Conservation (phyloP, 2,888 invertebrate species). For the Augiades crinisus region DNA sequence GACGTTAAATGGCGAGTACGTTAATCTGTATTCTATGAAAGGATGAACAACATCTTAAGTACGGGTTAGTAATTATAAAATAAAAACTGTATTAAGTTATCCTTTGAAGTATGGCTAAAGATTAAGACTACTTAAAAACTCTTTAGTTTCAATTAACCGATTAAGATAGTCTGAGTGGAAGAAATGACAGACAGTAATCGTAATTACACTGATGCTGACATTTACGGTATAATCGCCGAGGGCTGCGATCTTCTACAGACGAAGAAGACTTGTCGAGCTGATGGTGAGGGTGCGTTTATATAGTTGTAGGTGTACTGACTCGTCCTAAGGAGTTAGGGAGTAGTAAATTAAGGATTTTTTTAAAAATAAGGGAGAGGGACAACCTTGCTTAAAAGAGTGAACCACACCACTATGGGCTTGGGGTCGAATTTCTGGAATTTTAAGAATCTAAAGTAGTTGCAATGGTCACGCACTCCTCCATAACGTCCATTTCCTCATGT, state of each 20-base stretch:
- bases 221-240: slow-evolving; percentile 14
- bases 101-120: slow-evolving; percentile 18
- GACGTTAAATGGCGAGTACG: neutral
- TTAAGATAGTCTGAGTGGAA: slow-evolving; percentile 16
- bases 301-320: too few relatives aligned
- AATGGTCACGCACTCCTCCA: too few relatives aligned
- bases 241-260: slow-evolving; percentile 9
- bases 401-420: too few relatives aligned
- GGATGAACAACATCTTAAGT: neutral
- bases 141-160: slow-evolving; percentile 27
- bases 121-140: slow-evolving; percentile 25
- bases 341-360: too few relatives aligned
- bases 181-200: slow-evolving; percentile 23
- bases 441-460: too few relatives aligned
- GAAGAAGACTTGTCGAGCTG: slow-evolving; percentile 1
- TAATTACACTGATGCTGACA: slow-evolving; percentile 15
- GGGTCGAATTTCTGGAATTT: too few relatives aligned
- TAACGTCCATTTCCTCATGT: too few relatives aligned
- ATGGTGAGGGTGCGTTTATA: neutral
- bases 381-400: too few relatives aligned
- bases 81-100: slow-evolving; percentile 19
- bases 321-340: too few relatives aligned
- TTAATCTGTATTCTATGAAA: neutral
- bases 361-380: too few relatives aligned
- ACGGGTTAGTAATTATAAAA: slow-evolving; percentile 1